Evolutionary conservation across 2,113 vertebrate genomes (phyloP).

Genomic region (Bungarus multicinctus): DNA sequence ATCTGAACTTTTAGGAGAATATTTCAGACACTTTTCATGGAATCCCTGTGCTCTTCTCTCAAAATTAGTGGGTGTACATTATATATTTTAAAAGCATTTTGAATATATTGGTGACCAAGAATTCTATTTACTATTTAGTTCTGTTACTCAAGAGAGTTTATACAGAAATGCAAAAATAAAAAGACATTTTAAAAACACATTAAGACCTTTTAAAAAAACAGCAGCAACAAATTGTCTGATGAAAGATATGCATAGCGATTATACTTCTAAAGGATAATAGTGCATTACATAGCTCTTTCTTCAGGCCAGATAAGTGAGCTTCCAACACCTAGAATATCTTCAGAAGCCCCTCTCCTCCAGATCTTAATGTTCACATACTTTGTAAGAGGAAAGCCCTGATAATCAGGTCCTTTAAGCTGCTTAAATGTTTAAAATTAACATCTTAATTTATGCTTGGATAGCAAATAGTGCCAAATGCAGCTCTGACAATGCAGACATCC

Average conservation of each 20-base stretch:
- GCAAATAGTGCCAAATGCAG: neutral
- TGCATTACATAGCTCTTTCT: neutral
- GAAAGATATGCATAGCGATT: neutral
- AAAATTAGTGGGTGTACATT: neutral
- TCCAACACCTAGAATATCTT: neutral
- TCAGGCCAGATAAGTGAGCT: neutral
- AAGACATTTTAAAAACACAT: neutral
- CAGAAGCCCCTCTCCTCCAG: neutral
- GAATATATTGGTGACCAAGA: neutral
- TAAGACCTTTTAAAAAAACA: neutral
- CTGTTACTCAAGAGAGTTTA: neutral
- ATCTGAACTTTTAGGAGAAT: neutral
- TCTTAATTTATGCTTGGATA: neutral
- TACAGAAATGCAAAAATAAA: neutral
- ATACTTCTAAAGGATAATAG: neutral
- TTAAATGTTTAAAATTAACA: neutral
- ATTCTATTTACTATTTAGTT: neutral
- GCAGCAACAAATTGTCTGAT: neutral
- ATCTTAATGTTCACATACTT: neutral
- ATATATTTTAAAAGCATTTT: neutral
- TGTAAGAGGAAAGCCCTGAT: neutral
- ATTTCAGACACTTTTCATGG: neutral
- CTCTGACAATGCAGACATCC: neutral
- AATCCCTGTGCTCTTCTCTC: neutral
- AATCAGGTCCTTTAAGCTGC: neutral